Evolutionary conservation across 2,888 invertebrate species (phyloP).

Genomic region (Caradrina clavipalpis): DNA sequence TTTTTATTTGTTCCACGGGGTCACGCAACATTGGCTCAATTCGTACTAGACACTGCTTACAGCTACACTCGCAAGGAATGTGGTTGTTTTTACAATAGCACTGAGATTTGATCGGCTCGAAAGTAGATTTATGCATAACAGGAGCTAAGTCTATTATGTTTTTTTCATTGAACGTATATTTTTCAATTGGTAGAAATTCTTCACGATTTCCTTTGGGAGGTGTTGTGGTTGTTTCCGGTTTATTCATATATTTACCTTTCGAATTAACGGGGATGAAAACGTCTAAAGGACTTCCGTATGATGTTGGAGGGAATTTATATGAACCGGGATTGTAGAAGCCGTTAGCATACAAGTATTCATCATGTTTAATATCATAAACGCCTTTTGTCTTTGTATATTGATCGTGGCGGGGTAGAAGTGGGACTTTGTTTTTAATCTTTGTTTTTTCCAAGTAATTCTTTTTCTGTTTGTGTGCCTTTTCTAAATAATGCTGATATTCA

Average conservation of each 20-base stretch:
- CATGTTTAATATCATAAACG: slow-evolving; percentile 63
- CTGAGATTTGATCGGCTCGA: slow-evolving; percentile 69
- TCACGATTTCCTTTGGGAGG: slow-evolving; percentile 60
- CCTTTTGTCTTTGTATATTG: slow-evolving; percentile 75
- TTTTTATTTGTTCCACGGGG: slow-evolving; percentile 56
- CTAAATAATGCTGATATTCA: slow-evolving; percentile 85
- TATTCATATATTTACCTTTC: slow-evolving; percentile 68
- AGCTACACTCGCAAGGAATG: slow-evolving; percentile 79
- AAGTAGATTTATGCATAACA: slow-evolving; percentile 57
- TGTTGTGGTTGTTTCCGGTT: slow-evolving; percentile 57
- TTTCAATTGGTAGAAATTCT: slow-evolving; percentile 60
- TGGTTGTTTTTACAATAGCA: slow-evolving; percentile 79
- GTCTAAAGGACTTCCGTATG: slow-evolving; percentile 74
- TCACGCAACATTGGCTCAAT: slow-evolving; percentile 61
- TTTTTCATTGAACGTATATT: slow-evolving; percentile 65
- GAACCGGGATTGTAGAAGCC: slow-evolving; percentile 68
- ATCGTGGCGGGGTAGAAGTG: slow-evolving; percentile 76
- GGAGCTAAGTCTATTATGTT: slow-evolving; percentile 63
- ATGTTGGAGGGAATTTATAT: slow-evolving; percentile 64
- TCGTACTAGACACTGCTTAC: slow-evolving; percentile 78
- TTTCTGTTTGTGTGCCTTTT: slow-evolving; percentile 84
- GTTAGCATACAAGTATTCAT: slow-evolving; percentile 69
- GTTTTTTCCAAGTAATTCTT: slow-evolving; percentile 77
- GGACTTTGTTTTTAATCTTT: slow-evolving; percentile 84
- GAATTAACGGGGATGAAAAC: slow-evolving; percentile 75